Evolutionary conservation across 2,888 invertebrate species (phyloP).

Genomic region (Brachycybe producta): DNA sequence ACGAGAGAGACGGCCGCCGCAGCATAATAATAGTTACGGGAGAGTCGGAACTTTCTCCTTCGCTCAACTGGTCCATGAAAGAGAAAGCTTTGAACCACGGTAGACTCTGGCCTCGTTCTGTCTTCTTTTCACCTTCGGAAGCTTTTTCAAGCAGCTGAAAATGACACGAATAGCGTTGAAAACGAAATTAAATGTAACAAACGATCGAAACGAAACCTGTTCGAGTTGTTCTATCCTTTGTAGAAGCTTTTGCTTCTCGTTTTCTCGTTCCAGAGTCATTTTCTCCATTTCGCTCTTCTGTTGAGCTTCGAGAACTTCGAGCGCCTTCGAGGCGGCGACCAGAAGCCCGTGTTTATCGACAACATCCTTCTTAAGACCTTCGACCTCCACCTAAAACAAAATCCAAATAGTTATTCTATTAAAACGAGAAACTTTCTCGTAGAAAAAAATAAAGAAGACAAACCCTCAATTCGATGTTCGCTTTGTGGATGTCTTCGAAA

Average conservation of each 20-base stretch:
- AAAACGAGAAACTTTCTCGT: constrained; percentile 4
- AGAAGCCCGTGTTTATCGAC: constrained; percentile 65
- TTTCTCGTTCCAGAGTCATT: constrained; percentile 25
- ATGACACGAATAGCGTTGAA: too few species aligned
- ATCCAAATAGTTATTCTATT: background rate
- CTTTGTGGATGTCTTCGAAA: constrained; percentile 48
- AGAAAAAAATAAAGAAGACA: background rate
- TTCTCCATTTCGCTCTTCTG: constrained; percentile 39
- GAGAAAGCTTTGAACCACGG: too few species aligned
- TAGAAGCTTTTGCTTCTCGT: constrained; percentile 36
- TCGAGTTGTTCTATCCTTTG: constrained; percentile 31
- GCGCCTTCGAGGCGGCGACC: constrained; percentile 69
- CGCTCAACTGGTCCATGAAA: too few species aligned
- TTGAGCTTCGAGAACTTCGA: constrained; percentile 56
- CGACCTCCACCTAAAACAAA: constrained; percentile 28
- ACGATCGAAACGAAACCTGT: too few species aligned
- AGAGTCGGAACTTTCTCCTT: too few species aligned
- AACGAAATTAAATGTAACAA: too few species aligned
- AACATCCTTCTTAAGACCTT: constrained; percentile 43
- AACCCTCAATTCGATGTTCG: constrained; percentile 53
- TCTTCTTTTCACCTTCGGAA: too few species aligned
- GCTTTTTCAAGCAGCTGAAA: too few species aligned
- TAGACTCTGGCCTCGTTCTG: too few species aligned
- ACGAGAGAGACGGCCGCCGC: too few species aligned
- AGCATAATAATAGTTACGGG: too few species aligned